Conservation (phyloP, 2,888 invertebrate genomes). For the Atherix ibis region DNA sequence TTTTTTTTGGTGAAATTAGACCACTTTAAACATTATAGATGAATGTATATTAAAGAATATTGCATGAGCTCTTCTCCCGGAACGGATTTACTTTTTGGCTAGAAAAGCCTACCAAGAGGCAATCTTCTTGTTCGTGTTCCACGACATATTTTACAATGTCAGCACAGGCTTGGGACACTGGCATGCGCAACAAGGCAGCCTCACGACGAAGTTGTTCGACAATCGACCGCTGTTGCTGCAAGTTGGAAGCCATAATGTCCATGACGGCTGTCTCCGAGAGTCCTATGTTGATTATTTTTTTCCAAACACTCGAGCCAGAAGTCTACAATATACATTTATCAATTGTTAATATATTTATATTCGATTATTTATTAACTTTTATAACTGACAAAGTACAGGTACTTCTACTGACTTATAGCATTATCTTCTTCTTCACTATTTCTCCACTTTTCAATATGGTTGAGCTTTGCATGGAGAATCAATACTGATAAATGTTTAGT, state of each 20-base stretch:
- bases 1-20: too few relatives aligned
- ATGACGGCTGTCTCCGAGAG: conserved; percentile 78
- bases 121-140: conserved; percentile 87
- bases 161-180: conserved; percentile 78
- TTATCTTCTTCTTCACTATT: too few relatives aligned
- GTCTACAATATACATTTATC: too few relatives aligned
- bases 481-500: too few relatives aligned
- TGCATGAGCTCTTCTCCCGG: conserved; percentile 83
- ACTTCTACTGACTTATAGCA: too few relatives aligned
- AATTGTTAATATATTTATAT: too few relatives aligned
- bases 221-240: conserved; percentile 80
- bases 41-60: conserved; percentile 50
- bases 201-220: conserved; percentile 88
- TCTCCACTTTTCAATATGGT: too few relatives aligned
- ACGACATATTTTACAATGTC: conserved; percentile 82
- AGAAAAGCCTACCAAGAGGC: conserved; percentile 81
- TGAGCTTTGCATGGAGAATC: too few relatives aligned
- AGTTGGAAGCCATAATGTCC: conserved; percentile 85
- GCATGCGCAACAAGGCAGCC: conserved; percentile 72
- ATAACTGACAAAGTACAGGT: too few relatives aligned
- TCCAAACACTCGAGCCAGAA: too few relatives aligned
- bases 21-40: too few relatives aligned
- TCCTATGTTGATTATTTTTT: conserved; percentile 55
- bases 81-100: conserved; percentile 92
- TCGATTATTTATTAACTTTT: too few relatives aligned